Conservation (phyloP, 2,888 invertebrate genomes). For the Cephonodes hylas region DNA sequence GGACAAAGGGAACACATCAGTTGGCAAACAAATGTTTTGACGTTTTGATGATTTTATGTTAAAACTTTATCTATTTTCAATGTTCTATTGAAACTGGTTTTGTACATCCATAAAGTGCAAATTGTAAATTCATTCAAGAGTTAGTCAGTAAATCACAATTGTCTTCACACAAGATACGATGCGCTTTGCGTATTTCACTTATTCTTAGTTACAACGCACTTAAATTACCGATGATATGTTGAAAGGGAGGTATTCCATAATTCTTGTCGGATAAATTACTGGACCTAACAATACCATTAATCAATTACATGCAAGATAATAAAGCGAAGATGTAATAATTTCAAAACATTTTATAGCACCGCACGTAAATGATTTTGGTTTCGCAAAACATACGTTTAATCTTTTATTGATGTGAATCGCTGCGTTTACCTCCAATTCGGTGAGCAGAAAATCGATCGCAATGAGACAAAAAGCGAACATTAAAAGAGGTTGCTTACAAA, state of each 20-base stretch:
- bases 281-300: neutral
- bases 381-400: neutral
- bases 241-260: neutral
- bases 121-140: neutral
- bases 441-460: neutral
- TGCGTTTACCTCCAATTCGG: neutral
- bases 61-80: too few species aligned
- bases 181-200: neutral
- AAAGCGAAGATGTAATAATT: neutral
- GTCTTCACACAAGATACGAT: neutral
- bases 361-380: neutral
- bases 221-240: neutral
- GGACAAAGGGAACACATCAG: too few species aligned
- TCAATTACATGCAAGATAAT: neutral
- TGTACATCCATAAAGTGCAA: neutral
- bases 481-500: slow-evolving; percentile 1
- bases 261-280: neutral
- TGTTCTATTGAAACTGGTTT: neutral
- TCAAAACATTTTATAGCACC: neutral
- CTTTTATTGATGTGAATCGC: neutral
- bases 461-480: neutral
- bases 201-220: neutral
- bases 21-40: too few species aligned
- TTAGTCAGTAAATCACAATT: neutral
- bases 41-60: too few species aligned